Evolutionary conservation across 2,797 vertebrate genomes (phyloP).

Genomic region (Hylomyscus alleni): DNA sequence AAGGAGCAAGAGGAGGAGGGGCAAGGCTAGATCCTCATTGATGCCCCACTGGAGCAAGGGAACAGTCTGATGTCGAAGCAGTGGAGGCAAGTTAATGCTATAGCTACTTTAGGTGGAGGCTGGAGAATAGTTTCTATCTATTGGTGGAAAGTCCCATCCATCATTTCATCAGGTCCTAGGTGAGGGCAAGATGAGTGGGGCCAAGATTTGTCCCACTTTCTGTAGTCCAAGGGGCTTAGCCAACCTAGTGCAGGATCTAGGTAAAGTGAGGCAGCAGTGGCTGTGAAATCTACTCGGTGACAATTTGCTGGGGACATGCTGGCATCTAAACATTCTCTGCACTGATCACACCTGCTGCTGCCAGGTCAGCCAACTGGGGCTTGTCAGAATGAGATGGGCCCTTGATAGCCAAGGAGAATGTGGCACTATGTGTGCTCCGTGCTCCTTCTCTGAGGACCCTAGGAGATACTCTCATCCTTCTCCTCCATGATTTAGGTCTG

Average conservation of each 20-base stretch:
- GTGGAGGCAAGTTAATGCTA: background rate
- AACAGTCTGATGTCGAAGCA: background rate
- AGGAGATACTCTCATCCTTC: background rate
- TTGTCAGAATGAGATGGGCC: background rate
- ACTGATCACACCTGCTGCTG: background rate
- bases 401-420: background rate
- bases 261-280: background rate
- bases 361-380: background rate
- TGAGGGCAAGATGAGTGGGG: background rate
- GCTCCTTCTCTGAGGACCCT: background rate
- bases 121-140: background rate
- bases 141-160: too few relatives aligned
- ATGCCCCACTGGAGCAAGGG: background rate
- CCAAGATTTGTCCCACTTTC: background rate
- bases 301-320: background rate
- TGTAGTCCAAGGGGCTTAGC: background rate
- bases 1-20: background rate
- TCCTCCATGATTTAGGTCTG: background rate
- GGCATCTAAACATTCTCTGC: background rate
- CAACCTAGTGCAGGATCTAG: background rate
- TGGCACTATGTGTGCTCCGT: background rate
- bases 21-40: background rate
- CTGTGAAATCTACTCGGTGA: background rate
- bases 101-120: too few relatives aligned
- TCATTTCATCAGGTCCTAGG: background rate